These are phyloP conservation scores for Murina feae DNA, from an alignment of 2,113 vertebrate genomes.

Conservation along the genomic window DNA sequence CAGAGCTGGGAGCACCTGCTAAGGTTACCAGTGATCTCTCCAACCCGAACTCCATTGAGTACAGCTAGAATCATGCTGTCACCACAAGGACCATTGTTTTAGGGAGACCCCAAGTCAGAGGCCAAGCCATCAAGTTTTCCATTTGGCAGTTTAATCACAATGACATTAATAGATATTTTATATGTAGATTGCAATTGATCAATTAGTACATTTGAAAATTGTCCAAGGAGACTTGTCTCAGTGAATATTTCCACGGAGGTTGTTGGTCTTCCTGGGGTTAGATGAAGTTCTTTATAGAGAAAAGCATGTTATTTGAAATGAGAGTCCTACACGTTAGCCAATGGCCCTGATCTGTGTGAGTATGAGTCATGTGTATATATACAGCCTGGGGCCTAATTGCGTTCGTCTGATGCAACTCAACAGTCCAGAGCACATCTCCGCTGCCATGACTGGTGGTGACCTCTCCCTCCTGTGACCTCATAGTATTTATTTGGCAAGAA, in stretches of 20 bases:
- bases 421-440: background rate
- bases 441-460: fast-evolving
- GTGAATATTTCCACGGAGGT: background rate
- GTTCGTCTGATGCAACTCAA: no score
- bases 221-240: background rate
- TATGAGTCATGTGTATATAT: no score
- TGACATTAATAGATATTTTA: background rate
- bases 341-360: background rate
- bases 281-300: background rate
- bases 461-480: background rate
- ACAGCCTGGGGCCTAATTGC: background rate
- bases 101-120: background rate
- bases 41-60: no score
- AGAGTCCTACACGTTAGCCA: background rate
- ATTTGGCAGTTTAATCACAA: background rate
- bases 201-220: background rate
- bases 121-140: background rate
- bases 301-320: background rate
- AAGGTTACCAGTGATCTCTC: background rate
- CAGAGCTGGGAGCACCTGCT: fast-evolving
- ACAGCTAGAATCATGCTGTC: background rate
- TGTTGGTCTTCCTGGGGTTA: background rate
- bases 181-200: background rate
- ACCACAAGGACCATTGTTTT: background rate
- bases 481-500: background rate